Conservation (phyloP, 2,797 vertebrate genomes). For the Selene dorsalis region DNA sequence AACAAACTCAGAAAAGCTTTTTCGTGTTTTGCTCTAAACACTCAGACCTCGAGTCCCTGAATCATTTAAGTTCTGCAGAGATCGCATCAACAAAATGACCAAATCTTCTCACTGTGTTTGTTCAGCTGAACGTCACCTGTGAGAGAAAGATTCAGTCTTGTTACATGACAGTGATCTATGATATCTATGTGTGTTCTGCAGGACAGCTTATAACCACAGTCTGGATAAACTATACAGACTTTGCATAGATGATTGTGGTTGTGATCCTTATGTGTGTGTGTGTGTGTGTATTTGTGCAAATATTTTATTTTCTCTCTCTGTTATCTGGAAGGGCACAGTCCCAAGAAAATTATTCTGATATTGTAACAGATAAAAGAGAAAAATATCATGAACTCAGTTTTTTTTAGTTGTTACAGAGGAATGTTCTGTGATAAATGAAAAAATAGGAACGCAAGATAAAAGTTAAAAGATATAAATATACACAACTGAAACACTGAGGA, state of each 20-base stretch:
- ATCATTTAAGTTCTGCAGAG: conserved; percentile 26
- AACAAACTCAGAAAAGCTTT: conserved; percentile 9
- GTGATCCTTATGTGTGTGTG: not conserved
- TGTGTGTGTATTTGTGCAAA: not conserved
- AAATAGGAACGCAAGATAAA: not conserved
- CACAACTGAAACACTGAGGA: not conserved
- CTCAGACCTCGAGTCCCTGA: not conserved
- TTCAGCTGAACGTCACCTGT: not conserved
- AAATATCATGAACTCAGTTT: not conserved
- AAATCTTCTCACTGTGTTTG: not conserved
- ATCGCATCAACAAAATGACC: conserved; percentile 16
- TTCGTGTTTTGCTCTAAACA: not conserved
- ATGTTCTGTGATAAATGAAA: not conserved
- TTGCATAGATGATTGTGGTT: not conserved
- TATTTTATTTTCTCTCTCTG: not conserved
- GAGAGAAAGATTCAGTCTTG: not conserved
- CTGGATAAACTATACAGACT: not conserved
- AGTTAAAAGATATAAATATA: not conserved
- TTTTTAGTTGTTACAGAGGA: not conserved
- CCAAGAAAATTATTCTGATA: not conserved
- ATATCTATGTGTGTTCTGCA: not conserved
- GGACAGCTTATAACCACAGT: not conserved
- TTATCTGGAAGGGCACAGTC: not conserved
- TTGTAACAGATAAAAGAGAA: not conserved
- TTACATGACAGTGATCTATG: not conserved